A percentile compares a stretch with the other conserved stretches of the same genome.
These are phyloP conservation scores for Grapholita molesta DNA, from an alignment of 1,140 invertebrate species.

Conservation along the genomic window DNA sequence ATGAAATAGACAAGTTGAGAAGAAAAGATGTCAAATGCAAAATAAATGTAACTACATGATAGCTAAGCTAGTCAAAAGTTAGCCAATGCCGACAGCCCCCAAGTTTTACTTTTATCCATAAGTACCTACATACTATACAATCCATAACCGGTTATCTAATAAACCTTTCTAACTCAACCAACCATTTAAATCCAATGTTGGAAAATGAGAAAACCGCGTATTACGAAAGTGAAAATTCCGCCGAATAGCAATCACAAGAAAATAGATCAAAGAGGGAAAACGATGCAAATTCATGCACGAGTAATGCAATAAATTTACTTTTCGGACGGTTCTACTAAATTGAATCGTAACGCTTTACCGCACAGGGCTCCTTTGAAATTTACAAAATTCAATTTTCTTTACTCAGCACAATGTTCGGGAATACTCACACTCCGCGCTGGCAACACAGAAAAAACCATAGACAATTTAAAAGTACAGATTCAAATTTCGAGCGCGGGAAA, in stretches of 20 bases:
- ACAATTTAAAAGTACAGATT: slow-evolving; percentile 1
- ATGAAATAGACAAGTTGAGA: too few species aligned
- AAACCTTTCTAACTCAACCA: slow-evolving; percentile 9
- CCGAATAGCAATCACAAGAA: slow-evolving; percentile 20
- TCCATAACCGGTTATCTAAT: background rate
- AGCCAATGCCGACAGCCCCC: background rate
- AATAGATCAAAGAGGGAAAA: slow-evolving; percentile 44
- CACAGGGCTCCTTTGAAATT: slow-evolving; percentile 39
- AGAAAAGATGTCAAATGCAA: too few species aligned
- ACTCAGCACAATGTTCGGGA: slow-evolving; percentile 32
- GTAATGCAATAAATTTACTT: slow-evolving; percentile 53
- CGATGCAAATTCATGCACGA: slow-evolving; percentile 35
- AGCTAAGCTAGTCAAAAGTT: too few species aligned
- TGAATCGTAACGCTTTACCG: slow-evolving; percentile 45
- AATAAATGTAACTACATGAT: too few species aligned
- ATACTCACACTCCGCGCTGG: slow-evolving; percentile 1
- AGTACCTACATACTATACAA: too few species aligned
- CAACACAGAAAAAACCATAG: background rate
- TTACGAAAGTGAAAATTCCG: slow-evolving; percentile 8
- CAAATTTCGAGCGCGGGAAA: slow-evolving; percentile 16
- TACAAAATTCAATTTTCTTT: slow-evolving; percentile 55
- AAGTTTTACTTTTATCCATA: background rate
- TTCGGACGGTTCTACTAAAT: slow-evolving; percentile 43
- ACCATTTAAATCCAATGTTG: slow-evolving; percentile 9
- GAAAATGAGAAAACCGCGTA: slow-evolving; percentile 13